These are phyloP conservation scores for Camponotus fellah DNA, from an alignment of 2,888 invertebrate genomes.

Conservation along the genomic window DNA sequence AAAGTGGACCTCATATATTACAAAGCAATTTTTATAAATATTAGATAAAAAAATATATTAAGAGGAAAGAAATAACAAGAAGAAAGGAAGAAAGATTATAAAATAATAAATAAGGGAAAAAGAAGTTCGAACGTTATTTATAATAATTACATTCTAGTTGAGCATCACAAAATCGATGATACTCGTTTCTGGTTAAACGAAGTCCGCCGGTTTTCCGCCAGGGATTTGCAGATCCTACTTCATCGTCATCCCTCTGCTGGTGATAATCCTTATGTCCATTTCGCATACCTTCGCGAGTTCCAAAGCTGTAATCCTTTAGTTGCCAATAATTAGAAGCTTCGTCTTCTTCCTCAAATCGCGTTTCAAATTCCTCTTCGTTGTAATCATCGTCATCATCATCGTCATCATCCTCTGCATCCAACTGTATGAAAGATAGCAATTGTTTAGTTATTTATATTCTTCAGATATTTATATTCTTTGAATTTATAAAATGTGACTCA, in stretches of 20 bases:
- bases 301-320: conserved; percentile 70
- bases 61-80: background rate
- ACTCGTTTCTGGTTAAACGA: conserved; percentile 90
- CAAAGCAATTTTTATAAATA: background rate
- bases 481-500: background rate
- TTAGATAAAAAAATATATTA: background rate
- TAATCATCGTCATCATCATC: conserved; percentile 87
- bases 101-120: background rate
- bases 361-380: conserved; percentile 79
- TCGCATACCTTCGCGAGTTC: conserved; percentile 58
- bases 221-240: conserved; percentile 83
- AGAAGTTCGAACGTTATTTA: conserved; percentile 13
- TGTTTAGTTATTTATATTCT: background rate
- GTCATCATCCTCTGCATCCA: conserved; percentile 84
- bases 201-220: conserved; percentile 84
- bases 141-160: conserved; percentile 91
- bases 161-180: conserved; percentile 93
- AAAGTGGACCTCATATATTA: background rate
- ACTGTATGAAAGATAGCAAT: conserved; percentile 41
- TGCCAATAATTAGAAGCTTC: conserved; percentile 78
- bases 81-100: background rate
- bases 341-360: conserved; percentile 81
- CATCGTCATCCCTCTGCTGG: conserved; percentile 78
- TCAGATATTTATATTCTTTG: background rate
- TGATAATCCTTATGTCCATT: conserved; percentile 69